phyloP scores from a whole-genome alignment of 2,113 vertebrate genomes.

The Lanius ludovicianus region DNA sequence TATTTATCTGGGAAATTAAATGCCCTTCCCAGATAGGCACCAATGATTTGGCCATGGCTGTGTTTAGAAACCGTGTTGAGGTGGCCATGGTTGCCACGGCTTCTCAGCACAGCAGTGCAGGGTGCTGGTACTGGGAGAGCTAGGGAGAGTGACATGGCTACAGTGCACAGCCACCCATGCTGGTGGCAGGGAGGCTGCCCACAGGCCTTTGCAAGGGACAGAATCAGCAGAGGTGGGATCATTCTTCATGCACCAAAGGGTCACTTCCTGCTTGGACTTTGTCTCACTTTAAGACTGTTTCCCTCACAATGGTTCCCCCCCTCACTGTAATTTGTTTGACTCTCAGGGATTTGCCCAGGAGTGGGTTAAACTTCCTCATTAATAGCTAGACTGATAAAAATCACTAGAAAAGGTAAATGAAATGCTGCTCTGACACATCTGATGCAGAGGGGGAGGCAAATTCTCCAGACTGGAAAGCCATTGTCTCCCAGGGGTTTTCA shows the following conservation, averaged over 20 bases:
- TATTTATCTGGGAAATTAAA: background rate
- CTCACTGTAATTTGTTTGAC: background rate
- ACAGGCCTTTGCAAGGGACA: background rate
- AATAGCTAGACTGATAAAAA: conserved; percentile 43
- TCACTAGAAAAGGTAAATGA: conserved; percentile 41
- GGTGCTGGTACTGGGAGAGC: background rate
- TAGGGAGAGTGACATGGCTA: background rate
- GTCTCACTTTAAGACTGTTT: background rate
- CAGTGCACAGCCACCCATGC: background rate
- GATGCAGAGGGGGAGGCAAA: conserved; percentile 20
- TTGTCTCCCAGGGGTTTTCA: conserved; percentile 39
- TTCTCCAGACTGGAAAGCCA: conserved; percentile 12
- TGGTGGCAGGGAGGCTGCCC: background rate
- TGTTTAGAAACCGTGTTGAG: background rate
- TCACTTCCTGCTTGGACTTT: background rate
- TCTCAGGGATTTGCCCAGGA: background rate
- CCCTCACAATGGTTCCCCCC: background rate
- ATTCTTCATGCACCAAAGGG: background rate
- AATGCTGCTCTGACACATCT: conserved; percentile 55
- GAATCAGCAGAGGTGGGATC: background rate
- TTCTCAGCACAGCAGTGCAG: background rate
- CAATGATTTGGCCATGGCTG: background rate
- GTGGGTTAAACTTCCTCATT: conserved; percentile 45
- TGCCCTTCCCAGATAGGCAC: background rate
- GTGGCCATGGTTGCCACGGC: background rate